Base-by-base conservation (phyloP, 2,797 vertebrate species). In the Denticeps clupeoides region DNA sequence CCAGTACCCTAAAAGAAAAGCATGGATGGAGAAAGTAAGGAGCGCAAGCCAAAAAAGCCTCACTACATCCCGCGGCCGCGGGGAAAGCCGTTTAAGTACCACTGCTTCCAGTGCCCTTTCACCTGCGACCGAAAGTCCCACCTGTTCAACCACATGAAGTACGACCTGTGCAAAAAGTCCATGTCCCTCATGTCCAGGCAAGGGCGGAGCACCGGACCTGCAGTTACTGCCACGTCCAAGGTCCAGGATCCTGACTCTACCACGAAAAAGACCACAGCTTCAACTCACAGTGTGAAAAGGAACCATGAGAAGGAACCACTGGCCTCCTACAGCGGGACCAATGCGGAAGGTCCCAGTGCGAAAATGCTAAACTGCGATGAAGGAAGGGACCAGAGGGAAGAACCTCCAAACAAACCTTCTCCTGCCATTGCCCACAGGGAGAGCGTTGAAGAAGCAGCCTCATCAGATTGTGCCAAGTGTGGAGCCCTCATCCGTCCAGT, bases 101-200 rank as follows among this genome's bases (percentile, higher is more conserved):
- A 97, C 72, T 99, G 95, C 53, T 98, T 99, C 82, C 94, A 97
- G 63, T 99, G 95, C 32, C 93, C 91, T 7, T 99, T 99, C 55
- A 99, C 93, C 16, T 99, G 95, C 82, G 96, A 97, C 1, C 90
- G 96, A 66, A 99, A 99, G 76, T 94, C 93, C 1, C 95, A 98
- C 35, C 87, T 99, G 47, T 99, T 97, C 53, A 99, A 98, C 69
- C 94, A 99, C 55, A 95, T 97, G 93, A 99, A 99, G 72, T 98
- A 98, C 0, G 86, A 96, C 31, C 81, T 99, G 62, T 98, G 94
- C 56, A 88, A 94, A 65, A 92, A 94, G 73, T 99, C 94, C 10
- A 89, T 94, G 55, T 90, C 90, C 0, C 63, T 97, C 7, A 71
- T 95, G 26, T 85, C 86, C 0, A 88, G 94, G 65, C 91, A 89